Percentiles rank a stretch among this genome's conserved stretches.
Evolutionary conservation across 2,797 vertebrate genomes (phyloP).

Genomic region (Myotis myotis): DNA sequence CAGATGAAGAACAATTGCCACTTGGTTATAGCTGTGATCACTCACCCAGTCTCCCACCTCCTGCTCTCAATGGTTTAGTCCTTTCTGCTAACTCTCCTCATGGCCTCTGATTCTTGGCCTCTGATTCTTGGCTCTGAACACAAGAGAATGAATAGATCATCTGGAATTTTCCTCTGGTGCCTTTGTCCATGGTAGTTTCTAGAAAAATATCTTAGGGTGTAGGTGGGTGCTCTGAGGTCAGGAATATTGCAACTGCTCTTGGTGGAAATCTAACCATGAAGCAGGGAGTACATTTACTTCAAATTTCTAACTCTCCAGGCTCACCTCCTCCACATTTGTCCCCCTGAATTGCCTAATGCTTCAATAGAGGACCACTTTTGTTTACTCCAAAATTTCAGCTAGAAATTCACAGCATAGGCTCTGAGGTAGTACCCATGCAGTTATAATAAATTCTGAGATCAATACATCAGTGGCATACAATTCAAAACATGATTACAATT

Average conservation of each 20-base stretch:
- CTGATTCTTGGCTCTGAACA: background rate
- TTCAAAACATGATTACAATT: background rate
- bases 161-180: background rate
- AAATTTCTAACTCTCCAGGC: background rate
- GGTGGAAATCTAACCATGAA: background rate
- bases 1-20: background rate
- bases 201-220: background rate
- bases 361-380: background rate
- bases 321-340: background rate
- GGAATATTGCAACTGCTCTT: background rate
- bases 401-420: background rate
- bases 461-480: background rate
- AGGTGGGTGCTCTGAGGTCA: background rate
- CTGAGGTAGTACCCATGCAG: background rate
- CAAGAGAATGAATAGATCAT: background rate
- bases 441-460: background rate
- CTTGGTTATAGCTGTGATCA: background rate
- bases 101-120: background rate
- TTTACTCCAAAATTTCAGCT: background rate
- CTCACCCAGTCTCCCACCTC: accelerated
- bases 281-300: accelerated
- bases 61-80: background rate
- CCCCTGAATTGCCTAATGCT: background rate
- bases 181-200: background rate
- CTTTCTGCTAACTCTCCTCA: background rate